Percentiles rank a stretch among this genome's conserved stretches.
These are phyloP conservation scores for Hymenopus coronatus DNA, from an alignment of 2,888 invertebrate species.

Conservation along the genomic window DNA sequence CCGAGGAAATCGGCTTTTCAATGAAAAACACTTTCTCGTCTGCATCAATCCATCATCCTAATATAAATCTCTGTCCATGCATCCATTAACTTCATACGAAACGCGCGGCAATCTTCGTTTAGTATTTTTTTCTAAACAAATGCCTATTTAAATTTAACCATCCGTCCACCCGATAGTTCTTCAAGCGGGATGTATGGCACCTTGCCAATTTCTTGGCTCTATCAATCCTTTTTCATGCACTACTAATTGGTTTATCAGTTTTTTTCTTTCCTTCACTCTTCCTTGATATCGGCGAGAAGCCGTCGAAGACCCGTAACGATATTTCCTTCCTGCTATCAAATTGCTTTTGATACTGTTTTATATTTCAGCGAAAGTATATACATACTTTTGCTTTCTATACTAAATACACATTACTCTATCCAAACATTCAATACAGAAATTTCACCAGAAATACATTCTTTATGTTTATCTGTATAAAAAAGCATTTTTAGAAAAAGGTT, in stretches of 20 bases:
- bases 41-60: not conserved
- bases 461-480: too few relatives aligned
- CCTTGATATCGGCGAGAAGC: not conserved
- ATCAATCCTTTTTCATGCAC: not conserved
- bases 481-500: too few relatives aligned
- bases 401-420: too few relatives aligned
- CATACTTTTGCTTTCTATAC: too few relatives aligned
- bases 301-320: too few relatives aligned
- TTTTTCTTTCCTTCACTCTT: not conserved
- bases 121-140: not conserved
- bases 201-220: not conserved
- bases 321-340: too few relatives aligned
- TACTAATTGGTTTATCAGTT: not conserved
- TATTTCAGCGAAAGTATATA: too few relatives aligned
- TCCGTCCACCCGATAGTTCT: not conserved
- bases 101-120: not conserved
- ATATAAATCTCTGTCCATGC: not conserved
- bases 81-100: not conserved
- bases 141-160: not conserved
- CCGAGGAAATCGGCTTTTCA: not conserved
- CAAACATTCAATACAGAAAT: too few relatives aligned
- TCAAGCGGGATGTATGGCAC: not conserved
- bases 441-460: too few relatives aligned
- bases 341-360: too few relatives aligned
- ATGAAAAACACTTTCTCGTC: not conserved